Conservation (phyloP, 2,113 vertebrate genomes). For the Ophthalmolycus amberensis region DNA sequence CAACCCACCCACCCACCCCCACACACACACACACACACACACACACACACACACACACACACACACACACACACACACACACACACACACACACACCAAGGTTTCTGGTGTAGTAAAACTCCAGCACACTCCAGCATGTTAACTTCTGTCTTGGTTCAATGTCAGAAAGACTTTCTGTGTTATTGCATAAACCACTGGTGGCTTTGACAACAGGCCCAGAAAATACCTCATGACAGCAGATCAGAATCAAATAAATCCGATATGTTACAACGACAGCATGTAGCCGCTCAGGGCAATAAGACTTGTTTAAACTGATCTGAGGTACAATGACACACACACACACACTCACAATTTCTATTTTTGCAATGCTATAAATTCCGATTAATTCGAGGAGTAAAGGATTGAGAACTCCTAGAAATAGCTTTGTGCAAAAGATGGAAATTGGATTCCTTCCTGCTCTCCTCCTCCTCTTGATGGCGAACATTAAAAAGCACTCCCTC, state of each 20-base stretch:
- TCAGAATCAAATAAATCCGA: slow-evolving; percentile 22
- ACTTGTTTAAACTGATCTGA: slow-evolving; percentile 11
- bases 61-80: slow-evolving; percentile 1
- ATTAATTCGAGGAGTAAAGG: slow-evolving; percentile 44
- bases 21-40: background rate
- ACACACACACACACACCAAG: background rate
- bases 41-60: slow-evolving; percentile 21
- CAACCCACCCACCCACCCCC: too few species aligned
- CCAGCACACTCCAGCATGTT: slow-evolving; percentile 15
- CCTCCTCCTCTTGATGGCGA: slow-evolving; percentile 21
- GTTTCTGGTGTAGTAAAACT: background rate
- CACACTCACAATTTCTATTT: slow-evolving; percentile 41
- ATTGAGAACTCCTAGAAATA: slow-evolving; percentile 54
- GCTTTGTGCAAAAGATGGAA: slow-evolving; percentile 42
- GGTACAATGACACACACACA: slow-evolving; percentile 17
- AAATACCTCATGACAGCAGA: slow-evolving; percentile 25
- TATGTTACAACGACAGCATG: background rate
- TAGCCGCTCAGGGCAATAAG: background rate
- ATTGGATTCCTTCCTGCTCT: slow-evolving; percentile 52
- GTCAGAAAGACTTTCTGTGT: slow-evolving; percentile 7
- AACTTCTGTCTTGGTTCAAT: slow-evolving; percentile 26
- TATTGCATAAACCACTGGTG: slow-evolving; percentile 1
- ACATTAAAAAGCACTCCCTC: slow-evolving; percentile 59
- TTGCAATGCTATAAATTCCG: slow-evolving; percentile 43
- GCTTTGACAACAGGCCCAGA: background rate